Percentiles rank a stretch among this genome's conserved stretches.
Conservation (phyloP, 2,888 invertebrate species). For the Tetropium fuscum region DNA sequence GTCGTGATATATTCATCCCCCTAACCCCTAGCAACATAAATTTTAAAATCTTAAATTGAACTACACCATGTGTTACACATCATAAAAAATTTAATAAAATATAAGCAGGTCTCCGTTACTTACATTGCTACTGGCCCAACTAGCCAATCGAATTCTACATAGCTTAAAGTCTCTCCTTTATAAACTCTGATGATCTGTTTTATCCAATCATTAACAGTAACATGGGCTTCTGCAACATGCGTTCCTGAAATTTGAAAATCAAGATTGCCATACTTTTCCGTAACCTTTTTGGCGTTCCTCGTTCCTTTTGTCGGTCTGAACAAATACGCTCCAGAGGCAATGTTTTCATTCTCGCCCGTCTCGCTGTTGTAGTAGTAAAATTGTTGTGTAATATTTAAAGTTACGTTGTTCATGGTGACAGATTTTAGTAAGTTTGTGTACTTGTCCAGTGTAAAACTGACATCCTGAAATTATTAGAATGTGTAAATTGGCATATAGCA, state of each 20-base stretch:
- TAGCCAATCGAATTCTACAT: constrained; percentile 80
- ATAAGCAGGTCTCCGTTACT: too few species aligned
- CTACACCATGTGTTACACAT: too few species aligned
- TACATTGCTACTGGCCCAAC: constrained; percentile 79
- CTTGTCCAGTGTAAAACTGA: constrained; percentile 68
- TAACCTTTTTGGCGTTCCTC: constrained; percentile 10
- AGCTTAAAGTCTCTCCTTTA: constrained; percentile 67
- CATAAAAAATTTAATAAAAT: too few species aligned
- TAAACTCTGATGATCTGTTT: constrained; percentile 78
- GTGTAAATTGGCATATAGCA: too few species aligned
- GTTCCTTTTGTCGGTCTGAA: constrained; percentile 72
- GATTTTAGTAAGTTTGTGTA: constrained; percentile 69
- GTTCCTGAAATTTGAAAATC: constrained; percentile 38
- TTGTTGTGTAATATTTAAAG: constrained; percentile 69
- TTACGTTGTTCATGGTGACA: constrained; percentile 65
- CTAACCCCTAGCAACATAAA: too few species aligned
- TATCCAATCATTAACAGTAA: constrained; percentile 75
- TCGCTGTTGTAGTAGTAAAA: constrained; percentile 80
- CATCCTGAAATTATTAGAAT: constrained; percentile 41
- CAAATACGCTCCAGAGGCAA: constrained; percentile 94
- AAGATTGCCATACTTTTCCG: too few species aligned
- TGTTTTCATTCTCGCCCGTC: constrained; percentile 74
- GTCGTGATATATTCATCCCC: too few species aligned
- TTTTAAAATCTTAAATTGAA: too few species aligned
- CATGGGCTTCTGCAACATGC: constrained; percentile 64